Evolutionary conservation across 1,140 invertebrate species (phyloP).

Genomic region (Tachypleus tridentatus): DNA sequence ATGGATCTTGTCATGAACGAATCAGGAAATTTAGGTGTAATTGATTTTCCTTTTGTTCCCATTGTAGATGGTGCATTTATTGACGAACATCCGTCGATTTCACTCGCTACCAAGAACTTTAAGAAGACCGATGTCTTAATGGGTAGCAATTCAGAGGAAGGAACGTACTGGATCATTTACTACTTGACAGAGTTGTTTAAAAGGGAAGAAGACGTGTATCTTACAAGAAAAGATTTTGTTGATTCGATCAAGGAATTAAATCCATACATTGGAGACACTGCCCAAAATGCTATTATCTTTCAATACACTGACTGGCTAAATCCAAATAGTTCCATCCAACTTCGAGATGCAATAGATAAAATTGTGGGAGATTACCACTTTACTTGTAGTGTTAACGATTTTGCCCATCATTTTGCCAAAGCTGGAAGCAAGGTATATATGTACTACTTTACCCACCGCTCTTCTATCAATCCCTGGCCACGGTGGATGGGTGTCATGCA

Average conservation of each 20-base stretch:
- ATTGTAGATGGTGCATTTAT: conserved; percentile 85
- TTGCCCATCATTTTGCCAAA: conserved; percentile 70
- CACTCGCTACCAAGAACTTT: conserved; percentile 68
- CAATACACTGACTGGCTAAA: conserved; percentile 87
- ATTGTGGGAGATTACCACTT: conserved; percentile 95
- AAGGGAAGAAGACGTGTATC: conserved; percentile 66
- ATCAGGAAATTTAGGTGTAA: conserved; percentile 51
- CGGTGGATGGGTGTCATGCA: conserved; percentile 93
- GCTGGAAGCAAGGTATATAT: conserved; percentile 83
- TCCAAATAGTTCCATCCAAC: conserved; percentile 67
- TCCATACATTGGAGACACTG: conserved; percentile 69
- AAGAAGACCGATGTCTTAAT: conserved; percentile 86
- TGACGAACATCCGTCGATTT: conserved; percentile 64
- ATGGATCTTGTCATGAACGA: conserved; percentile 64
- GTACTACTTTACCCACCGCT: conserved; percentile 88
- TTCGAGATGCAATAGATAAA: conserved; percentile 74
- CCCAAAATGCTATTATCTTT: conserved; percentile 59
- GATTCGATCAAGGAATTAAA: conserved; percentile 64
- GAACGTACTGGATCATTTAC: conserved; percentile 88
- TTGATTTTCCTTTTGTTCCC: conserved; percentile 79
- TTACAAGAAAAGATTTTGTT: conserved; percentile 60
- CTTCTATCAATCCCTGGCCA: conserved; percentile 75
- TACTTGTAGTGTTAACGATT: conserved; percentile 85
- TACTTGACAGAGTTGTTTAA: conserved; percentile 70
- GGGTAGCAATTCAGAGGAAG: conserved; percentile 88